Evolutionary conservation across 64 coral and sea anemone species (phyloP), one percentile per base, ranked within the genome.

Genomic region (Orbicella faveolata): DNA sequence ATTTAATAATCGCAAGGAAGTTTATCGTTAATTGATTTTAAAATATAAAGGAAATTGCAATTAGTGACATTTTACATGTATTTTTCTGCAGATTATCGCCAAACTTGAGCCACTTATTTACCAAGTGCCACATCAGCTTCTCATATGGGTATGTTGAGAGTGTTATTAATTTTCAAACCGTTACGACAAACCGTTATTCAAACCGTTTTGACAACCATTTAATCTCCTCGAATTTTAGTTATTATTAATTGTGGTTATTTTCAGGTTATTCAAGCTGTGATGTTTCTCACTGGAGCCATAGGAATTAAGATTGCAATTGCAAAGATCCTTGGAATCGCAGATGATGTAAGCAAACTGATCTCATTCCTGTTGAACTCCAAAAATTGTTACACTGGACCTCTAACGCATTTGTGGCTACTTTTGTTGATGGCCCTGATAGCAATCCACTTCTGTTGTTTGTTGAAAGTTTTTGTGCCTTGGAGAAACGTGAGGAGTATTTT

Each of bases 281-380:
- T 90, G 51, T 98, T 98, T 79, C 33, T 85, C 26, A 87, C 73
- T 75, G 96, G 96, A 36, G 92, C 96, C 73, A 17, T 98, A 48
- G 85, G 89, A 54, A 94, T 94, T 57, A 94, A 94, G 80, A 81
- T 87, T 30, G 73, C 88, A 2, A 92, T 93, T 68, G 94, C 92
- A 88, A 94, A 92, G 67, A 36, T 81, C 16, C 89, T 98, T 26
- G 74, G 88, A 36, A 98, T 98, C 66, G 93, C 89, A 75, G 96
- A 98, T 87, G 96, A 98, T 83, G 96, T 98, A 89, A 98, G 93
- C 67, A n/a, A 35, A 30, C 21, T 79, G 6, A 25, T 33, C 11
- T 30, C 19, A 7, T 11, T 64, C 20, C 14, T 18, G 14, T 64
- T 64, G 62, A 18, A 19, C 20, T 64, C 62, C 16, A 64, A 64